A percentile compares a stretch with the other conserved stretches of the same genome.
These are phyloP conservation scores for Yponomeuta sedellus DNA, from an alignment of 2,888 invertebrate genomes.

Conservation along the genomic window DNA sequence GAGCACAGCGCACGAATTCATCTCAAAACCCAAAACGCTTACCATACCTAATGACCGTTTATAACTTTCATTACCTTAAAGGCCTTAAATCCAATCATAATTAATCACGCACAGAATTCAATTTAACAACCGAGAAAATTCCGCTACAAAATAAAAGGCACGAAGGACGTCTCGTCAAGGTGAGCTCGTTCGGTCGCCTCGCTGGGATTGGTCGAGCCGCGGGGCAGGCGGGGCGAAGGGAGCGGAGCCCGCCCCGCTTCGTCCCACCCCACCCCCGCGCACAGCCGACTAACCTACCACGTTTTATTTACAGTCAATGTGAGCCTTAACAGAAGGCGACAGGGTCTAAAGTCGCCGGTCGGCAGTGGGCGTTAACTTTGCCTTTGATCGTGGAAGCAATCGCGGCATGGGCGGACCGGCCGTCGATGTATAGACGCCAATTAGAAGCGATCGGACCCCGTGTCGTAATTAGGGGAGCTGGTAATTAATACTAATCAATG, in stretches of 20 bases:
- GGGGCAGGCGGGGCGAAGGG: constrained; percentile 64
- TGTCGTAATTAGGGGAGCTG: constrained; percentile 51
- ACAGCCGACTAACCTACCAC: constrained; percentile 48
- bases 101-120: constrained; percentile 3
- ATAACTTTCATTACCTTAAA: neutral
- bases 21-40: neutral
- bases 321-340: constrained; percentile 30
- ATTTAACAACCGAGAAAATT: constrained; percentile 7
- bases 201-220: constrained; percentile 57
- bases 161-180: constrained; percentile 68
- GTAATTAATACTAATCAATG: constrained; percentile 32
- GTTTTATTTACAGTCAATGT: constrained; percentile 44
- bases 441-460: constrained; percentile 58
- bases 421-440: constrained; percentile 63
- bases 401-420: constrained; percentile 72
- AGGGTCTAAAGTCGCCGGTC: constrained; percentile 40
- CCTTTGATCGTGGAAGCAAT: constrained; percentile 60
- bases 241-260: constrained; percentile 53
- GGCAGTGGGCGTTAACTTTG: constrained; percentile 36
- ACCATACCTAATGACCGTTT: neutral
- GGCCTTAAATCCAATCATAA: neutral
- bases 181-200: constrained; percentile 56
- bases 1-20: neutral
- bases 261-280: constrained; percentile 58
- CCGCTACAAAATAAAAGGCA: constrained; percentile 38